These are phyloP conservation scores for Drosophila gaucha DNA, from an alignment of 2,888 invertebrate species.

Conservation along the genomic window DNA sequence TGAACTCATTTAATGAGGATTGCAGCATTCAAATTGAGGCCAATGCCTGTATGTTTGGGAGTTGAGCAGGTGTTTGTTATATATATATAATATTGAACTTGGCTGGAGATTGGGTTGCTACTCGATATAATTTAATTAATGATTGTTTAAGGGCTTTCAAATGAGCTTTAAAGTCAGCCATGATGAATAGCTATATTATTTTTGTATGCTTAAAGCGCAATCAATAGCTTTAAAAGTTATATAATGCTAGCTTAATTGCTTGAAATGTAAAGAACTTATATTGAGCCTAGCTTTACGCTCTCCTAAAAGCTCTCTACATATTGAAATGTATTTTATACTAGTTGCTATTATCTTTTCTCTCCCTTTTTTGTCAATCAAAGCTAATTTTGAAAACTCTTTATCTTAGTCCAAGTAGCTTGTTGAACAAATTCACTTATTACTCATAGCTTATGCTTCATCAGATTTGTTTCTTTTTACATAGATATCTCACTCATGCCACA, in stretches of 20 bases:
- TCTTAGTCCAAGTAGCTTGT: not conserved
- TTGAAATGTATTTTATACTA: not conserved
- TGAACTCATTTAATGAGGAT: slow-evolving; percentile 67
- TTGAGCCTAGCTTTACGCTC: too few species aligned
- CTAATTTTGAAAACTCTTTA: not conserved
- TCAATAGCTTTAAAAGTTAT: not conserved
- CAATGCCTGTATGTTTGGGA: slow-evolving; percentile 45
- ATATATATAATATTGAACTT: too few species aligned
- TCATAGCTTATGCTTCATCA: slow-evolving; percentile 30
- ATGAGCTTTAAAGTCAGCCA: slow-evolving; percentile 1
- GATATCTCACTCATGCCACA: slow-evolving; percentile 54
- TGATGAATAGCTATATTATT: not conserved
- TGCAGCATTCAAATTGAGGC: slow-evolving; percentile 60
- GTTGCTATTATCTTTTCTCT: not conserved
- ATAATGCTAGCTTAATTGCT: not conserved
- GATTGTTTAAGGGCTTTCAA: not conserved
- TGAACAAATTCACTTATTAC: slow-evolving; percentile 23
- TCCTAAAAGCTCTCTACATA: too few species aligned
- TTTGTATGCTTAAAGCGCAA: not conserved
- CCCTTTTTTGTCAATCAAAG: too few species aligned
- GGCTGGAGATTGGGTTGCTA: not conserved
- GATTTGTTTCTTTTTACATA: slow-evolving; percentile 22
- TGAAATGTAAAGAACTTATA: too few species aligned
- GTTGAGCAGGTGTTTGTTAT: slow-evolving; percentile 41
- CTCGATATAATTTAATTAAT: slow-evolving; percentile 26